Evolutionary conservation across 2,797 vertebrate species (phyloP), one percentile per base, ranked within the genome.

Genomic region (Gymnothorax javanicus): DNA sequence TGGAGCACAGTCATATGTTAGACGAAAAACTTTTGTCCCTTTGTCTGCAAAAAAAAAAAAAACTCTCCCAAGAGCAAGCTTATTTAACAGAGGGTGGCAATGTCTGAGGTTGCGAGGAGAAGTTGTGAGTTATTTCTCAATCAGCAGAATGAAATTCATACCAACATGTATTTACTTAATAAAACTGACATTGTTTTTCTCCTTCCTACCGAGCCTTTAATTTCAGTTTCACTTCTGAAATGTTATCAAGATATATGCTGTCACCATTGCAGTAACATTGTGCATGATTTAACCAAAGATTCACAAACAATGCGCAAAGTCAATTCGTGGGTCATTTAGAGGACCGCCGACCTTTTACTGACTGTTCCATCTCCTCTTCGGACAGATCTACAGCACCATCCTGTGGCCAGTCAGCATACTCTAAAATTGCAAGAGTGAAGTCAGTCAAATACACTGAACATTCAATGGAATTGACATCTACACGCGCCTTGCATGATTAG

Each of bases 331-430:
- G 43, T 20, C 62, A 54, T 69, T 15, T 13, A 67, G 8, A 4
- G 84, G 33, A 73, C 73, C 87, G 11, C 89, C 82, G 81, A 95
- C 94, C 95, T 90, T 87, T 90, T 9, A 95, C 92, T 0, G 94
- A 95, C 27, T 52, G 87, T 87, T 90, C 90, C 93, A 95, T 96
- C 85, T 95, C 94, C 59, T 94, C 92, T 64, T 96, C 94, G 20
- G 4, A 88, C 56, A 95, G 93, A 86, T 95, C 94, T 62, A 92
- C 85, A 86, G 3, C 82, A 67, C 91, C 94, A 92, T 92, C 94
- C 52, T 27, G 81, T 93, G 94, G 91, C 33, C 3, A 60, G n/a
- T 4, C 0, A 5, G 50, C 59, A 62, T 69, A 90, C 89, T n/a
- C 86, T 67, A 59, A 54, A 4, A 13, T 13, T 81, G 43, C 59